These are phyloP conservation scores for Drosophila mayri DNA, from an alignment of 1,140 invertebrate genomes.

Conservation along the genomic window DNA sequence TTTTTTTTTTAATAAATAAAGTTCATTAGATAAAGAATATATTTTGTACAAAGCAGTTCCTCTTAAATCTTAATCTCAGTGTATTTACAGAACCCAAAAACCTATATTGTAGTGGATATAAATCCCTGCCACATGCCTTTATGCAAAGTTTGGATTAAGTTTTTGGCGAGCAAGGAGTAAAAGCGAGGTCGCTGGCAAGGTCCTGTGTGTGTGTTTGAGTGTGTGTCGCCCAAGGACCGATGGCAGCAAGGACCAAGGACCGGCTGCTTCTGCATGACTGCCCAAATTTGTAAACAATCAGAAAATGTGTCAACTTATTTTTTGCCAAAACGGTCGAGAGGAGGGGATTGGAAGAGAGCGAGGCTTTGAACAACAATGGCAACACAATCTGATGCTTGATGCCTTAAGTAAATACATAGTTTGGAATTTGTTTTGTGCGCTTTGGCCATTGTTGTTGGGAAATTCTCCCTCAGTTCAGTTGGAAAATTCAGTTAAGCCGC, in stretches of 20 bases:
- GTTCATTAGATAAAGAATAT: background rate
- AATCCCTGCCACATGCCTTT: slow-evolving; percentile 80
- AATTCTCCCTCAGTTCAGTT: slow-evolving; percentile 41
- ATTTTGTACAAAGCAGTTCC: background rate
- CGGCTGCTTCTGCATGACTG: slow-evolving; percentile 57
- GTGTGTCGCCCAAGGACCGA: slow-evolving; percentile 3
- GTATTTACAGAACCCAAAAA: slow-evolving; percentile 41
- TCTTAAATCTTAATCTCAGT: background rate
- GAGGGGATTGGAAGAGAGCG: background rate
- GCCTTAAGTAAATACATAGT: slow-evolving; percentile 81
- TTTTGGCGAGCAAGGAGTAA: slow-evolving; percentile 40
- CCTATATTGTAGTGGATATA: slow-evolving; percentile 72
- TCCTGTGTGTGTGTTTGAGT: slow-evolving; percentile 12
- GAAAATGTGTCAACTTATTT: slow-evolving; percentile 82
- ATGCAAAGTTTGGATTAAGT: slow-evolving; percentile 83
- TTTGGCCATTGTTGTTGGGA: slow-evolving; percentile 13
- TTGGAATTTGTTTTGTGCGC: slow-evolving; percentile 71
- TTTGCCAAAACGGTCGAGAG: slow-evolving; percentile 20
- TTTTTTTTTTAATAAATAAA: background rate
- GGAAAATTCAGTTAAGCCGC: slow-evolving; percentile 75
- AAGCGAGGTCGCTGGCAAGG: slow-evolving; percentile 32
- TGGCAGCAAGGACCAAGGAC: slow-evolving; percentile 20
- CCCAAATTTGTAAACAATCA: slow-evolving; percentile 83
- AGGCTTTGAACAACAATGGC: slow-evolving; percentile 61
- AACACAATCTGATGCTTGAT: slow-evolving; percentile 66